Percentiles rank a stretch among this genome's conserved stretches.
phyloP scores from a whole-genome alignment of 2,888 invertebrate genomes.

The Acholoe squamosa region DNA sequence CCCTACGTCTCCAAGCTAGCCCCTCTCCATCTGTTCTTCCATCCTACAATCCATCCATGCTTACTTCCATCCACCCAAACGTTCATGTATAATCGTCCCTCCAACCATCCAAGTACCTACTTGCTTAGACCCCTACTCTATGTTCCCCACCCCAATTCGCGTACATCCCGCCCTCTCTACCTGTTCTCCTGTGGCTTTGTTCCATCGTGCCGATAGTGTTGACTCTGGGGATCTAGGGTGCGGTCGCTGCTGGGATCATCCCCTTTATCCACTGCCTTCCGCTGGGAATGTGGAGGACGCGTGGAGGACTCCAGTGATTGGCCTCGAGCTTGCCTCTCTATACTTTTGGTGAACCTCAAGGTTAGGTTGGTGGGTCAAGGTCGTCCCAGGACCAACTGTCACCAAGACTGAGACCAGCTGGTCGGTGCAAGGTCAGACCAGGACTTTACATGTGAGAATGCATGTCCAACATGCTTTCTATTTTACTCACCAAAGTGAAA shows the following conservation, averaged over 20 bases:
- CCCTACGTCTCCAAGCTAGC: too few relatives aligned
- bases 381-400: neutral
- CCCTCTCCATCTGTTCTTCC: too few relatives aligned
- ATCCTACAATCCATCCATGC: too few relatives aligned
- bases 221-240: slow-evolving; percentile 3
- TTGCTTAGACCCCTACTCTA: too few relatives aligned
- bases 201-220: neutral
- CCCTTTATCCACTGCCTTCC: neutral
- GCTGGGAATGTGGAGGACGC: neutral
- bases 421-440: neutral
- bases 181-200: neutral
- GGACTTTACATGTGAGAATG: neutral
- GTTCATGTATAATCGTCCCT: too few relatives aligned
- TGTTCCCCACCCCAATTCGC: neutral
- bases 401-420: neutral
- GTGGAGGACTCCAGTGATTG: too few relatives aligned
- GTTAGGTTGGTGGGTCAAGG: slow-evolving; percentile 16
- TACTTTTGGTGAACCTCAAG: neutral
- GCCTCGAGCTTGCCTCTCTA: neutral
- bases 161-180: neutral
- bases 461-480: neutral
- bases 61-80: too few relatives aligned
- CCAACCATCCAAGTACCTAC: too few relatives aligned
- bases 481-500: neutral
- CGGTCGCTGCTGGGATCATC: slow-evolving; percentile 3